phyloP scores from a whole-genome alignment of 2,113 vertebrate species.

The Amphiprion percula region DNA sequence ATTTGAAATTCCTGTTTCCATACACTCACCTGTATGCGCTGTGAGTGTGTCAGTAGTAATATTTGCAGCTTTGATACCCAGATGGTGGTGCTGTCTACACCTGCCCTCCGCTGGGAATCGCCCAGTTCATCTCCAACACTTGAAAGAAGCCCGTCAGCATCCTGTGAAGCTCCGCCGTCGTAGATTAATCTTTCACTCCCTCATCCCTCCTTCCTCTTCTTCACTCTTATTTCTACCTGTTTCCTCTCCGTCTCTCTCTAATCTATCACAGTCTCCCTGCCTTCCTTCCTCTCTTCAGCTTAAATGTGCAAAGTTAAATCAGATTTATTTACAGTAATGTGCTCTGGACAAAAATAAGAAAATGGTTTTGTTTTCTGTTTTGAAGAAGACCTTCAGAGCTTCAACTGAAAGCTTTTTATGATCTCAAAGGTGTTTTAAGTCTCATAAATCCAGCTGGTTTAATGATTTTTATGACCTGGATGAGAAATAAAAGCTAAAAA shows the following conservation, averaged over 20 bases:
- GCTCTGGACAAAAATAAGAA: too few relatives aligned
- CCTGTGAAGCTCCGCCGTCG: conserved; percentile 61
- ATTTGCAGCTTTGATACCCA: conserved; percentile 69
- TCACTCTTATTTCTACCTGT: conserved; percentile 18
- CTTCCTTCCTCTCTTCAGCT: background rate
- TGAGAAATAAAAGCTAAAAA: too few relatives aligned
- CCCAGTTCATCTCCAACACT: conserved; percentile 47
- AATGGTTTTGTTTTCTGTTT: too few relatives aligned
- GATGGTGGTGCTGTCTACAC: conserved; percentile 73
- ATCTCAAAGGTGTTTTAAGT: too few relatives aligned
- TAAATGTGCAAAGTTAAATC: background rate
- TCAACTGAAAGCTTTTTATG: too few relatives aligned
- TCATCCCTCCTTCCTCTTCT: conserved; percentile 23
- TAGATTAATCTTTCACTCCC: conserved; percentile 64
- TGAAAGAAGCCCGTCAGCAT: conserved; percentile 76
- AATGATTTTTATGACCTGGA: too few relatives aligned
- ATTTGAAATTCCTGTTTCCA: too few relatives aligned
- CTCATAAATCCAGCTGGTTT: too few relatives aligned
- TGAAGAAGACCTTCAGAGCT: too few relatives aligned
- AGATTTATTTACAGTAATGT: background rate
- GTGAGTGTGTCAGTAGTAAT: conserved; percentile 61
- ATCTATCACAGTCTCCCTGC: background rate
- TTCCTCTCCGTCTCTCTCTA: background rate
- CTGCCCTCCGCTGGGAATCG: conserved; percentile 75
- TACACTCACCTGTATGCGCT: conserved; percentile 8